A percentile compares a stretch with the other conserved stretches of the same genome.
phyloP scores from a whole-genome alignment of 2,797 vertebrate species.

The Coregonus suidteri region DNA sequence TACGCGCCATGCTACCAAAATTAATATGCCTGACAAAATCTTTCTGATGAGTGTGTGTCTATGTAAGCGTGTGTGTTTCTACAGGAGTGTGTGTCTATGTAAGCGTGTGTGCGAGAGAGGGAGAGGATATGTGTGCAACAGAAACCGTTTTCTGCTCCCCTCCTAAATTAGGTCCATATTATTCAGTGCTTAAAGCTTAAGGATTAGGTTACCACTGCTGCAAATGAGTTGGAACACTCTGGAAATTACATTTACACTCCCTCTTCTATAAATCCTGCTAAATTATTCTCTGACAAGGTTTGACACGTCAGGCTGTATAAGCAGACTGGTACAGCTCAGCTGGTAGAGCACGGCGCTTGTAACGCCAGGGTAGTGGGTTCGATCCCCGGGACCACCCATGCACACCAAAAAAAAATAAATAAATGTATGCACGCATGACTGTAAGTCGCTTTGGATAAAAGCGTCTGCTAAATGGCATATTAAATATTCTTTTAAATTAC shows the following conservation, averaged over 20 bases:
- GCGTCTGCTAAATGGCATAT: no score
- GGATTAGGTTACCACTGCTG: slow-evolving; percentile 63
- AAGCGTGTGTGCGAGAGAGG: slow-evolving; percentile 27
- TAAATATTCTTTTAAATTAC: no score
- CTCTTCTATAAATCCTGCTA: slow-evolving; percentile 18
- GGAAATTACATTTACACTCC: slow-evolving; percentile 59
- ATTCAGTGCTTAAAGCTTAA: slow-evolving; percentile 53
- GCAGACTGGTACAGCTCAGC: slow-evolving; percentile 2
- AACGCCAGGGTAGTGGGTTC: no score
- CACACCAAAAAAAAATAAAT: no score
- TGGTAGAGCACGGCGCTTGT: no score
- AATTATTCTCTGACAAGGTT: slow-evolving; percentile 26
- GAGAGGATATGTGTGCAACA: slow-evolving; percentile 21
- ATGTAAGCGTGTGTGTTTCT: no score
- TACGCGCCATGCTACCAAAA: not conserved
- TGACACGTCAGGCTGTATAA: slow-evolving; percentile 13
- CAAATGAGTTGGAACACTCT: slow-evolving; percentile 61
- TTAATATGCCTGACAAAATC: not conserved
- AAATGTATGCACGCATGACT: no score
- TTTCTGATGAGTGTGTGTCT: slow-evolving; percentile 20
- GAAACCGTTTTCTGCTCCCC: not conserved
- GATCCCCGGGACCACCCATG: no score
- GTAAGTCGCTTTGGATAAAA: no score
- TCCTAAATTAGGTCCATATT: slow-evolving; percentile 51
- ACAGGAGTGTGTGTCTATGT: slow-evolving; percentile 19